phyloP scores from a whole-genome alignment of 2,797 vertebrate genomes.

The Muscicapa comitata region DNA sequence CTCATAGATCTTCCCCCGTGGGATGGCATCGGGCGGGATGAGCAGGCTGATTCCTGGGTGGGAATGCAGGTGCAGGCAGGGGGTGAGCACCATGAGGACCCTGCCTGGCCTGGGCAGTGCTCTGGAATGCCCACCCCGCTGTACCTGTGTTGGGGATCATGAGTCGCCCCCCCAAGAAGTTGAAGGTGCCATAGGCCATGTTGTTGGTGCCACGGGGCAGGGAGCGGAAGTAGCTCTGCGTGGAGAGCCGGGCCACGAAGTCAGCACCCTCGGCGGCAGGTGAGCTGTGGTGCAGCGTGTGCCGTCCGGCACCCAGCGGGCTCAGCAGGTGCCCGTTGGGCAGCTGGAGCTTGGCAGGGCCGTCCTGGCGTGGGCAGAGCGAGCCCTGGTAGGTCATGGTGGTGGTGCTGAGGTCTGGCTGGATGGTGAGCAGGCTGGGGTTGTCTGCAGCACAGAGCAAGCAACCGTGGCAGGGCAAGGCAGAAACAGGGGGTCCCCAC shows the following conservation, averaged over 20 bases:
- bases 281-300: constrained; percentile 92
- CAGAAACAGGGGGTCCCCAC: background rate
- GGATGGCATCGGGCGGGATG: constrained; percentile 97
- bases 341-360: constrained; percentile 88
- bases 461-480: accelerated
- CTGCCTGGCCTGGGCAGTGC: accelerated
- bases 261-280: constrained; percentile 83
- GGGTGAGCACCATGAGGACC: background rate
- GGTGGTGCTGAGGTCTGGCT: constrained; percentile 94
- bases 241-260: constrained; percentile 89
- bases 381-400: constrained; percentile 97
- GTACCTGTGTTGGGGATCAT: constrained; percentile 94
- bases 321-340: constrained; percentile 92
- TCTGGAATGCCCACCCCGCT: accelerated
- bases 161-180: constrained; percentile 93
- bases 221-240: constrained; percentile 94
- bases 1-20: constrained; percentile 98
- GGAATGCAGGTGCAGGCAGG: background rate
- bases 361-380: constrained; percentile 88
- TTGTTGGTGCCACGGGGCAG: constrained; percentile 88
- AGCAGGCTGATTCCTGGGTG: constrained; percentile 93
- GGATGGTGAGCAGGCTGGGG: constrained; percentile 96
- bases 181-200: constrained; percentile 96
- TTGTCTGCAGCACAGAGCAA: constrained; percentile 82
- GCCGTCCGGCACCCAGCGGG: constrained; percentile 88